Percentiles rank a stretch among this genome's conserved stretches.
These are phyloP conservation scores for Pristis pectinata DNA, from an alignment of 2,797 vertebrate species.

Conservation along the genomic window DNA sequence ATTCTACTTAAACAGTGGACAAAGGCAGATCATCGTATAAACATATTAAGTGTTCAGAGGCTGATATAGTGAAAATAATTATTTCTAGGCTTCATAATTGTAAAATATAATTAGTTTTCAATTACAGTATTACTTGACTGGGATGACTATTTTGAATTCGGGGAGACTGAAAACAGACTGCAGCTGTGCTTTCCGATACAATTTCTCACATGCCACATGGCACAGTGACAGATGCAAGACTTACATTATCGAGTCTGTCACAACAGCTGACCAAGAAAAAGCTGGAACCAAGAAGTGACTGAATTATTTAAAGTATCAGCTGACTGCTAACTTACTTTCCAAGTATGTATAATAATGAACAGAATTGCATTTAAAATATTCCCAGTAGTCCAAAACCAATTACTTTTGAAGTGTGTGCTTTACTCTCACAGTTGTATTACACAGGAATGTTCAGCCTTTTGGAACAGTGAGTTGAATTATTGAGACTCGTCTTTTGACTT, in stretches of 20 bases:
- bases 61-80: not conserved
- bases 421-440: not conserved
- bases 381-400: not conserved
- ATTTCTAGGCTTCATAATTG: not conserved
- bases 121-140: not conserved
- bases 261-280: not conserved
- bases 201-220: slow-evolving; percentile 10
- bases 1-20: not conserved
- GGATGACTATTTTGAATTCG: not conserved
- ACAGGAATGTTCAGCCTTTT: not conserved
- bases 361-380: not conserved
- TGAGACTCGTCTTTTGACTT: not conserved
- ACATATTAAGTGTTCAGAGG: not conserved
- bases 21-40: not conserved
- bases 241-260: not conserved
- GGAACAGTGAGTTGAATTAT: not conserved
- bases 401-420: not conserved
- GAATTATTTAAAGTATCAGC: not conserved
- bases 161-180: slow-evolving; percentile 3
- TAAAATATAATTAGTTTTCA: not conserved
- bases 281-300: not conserved
- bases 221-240: not conserved
- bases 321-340: not conserved
- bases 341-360: not conserved
- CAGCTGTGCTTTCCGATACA: slow-evolving; percentile 25